These are phyloP conservation scores for Drosophila imparisetae DNA, from an alignment of 2,888 invertebrate species.

Conservation along the genomic window DNA sequence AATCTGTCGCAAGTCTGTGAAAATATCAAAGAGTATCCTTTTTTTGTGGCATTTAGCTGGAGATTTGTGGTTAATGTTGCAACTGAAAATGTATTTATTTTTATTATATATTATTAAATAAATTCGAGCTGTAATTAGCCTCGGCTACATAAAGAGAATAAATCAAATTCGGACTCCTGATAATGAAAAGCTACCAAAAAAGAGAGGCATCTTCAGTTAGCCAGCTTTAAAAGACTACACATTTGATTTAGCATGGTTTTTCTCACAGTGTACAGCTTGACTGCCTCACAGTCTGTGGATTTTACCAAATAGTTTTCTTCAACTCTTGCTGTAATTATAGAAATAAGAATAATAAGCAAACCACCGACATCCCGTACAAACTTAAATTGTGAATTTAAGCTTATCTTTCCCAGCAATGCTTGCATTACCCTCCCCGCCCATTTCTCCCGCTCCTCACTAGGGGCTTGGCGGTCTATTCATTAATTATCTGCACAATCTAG, in stretches of 20 bases:
- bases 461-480: background rate
- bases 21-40: background rate
- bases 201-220: background rate
- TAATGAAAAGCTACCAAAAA: background rate
- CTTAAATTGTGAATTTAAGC: background rate
- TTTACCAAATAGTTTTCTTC: background rate
- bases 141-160: background rate
- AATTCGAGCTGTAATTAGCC: background rate
- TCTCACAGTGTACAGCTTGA: background rate
- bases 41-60: background rate
- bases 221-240: background rate
- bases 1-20: background rate
- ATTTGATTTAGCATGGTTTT: background rate
- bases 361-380: background rate
- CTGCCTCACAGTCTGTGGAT: background rate
- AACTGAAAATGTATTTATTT: background rate
- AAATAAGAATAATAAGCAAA: background rate
- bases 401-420: background rate
- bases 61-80: background rate
- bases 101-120: background rate
- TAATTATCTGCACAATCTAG: slow-evolving; percentile 23
- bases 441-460: too few species aligned
- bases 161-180: background rate
- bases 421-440: background rate
- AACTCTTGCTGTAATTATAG: background rate